Evolutionary conservation across 2,888 invertebrate genomes (phyloP).

Genomic region (Drosophila emarginata): DNA sequence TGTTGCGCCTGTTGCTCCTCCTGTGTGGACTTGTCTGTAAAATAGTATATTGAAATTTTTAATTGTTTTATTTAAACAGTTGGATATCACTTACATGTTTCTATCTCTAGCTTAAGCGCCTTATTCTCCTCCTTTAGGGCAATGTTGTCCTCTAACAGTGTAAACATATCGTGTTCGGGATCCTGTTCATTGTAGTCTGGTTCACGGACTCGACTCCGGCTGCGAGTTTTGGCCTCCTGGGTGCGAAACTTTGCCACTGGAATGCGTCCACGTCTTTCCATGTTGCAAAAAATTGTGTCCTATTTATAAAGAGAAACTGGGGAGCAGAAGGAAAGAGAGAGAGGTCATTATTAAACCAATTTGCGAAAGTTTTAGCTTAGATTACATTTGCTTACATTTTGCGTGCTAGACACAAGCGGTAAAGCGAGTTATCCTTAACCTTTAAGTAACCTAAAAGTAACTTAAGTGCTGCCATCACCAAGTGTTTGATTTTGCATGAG

Average conservation of each 20-base stretch:
- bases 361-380: neutral
- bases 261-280: conserved; percentile 82
- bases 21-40: conserved; percentile 76
- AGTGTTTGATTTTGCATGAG: neutral
- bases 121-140: conserved; percentile 82
- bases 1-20: conserved; percentile 76
- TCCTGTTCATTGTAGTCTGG: conserved; percentile 81
- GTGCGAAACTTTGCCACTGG: conserved; percentile 82
- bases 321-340: neutral
- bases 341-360: neutral
- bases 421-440: conserved; percentile 39
- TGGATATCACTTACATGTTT: conserved; percentile 72
- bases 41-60: neutral
- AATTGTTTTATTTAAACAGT: neutral
- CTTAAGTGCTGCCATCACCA: conserved; percentile 61
- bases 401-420: conserved; percentile 42
- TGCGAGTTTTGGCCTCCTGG: conserved; percentile 81
- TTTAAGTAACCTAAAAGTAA: conserved; percentile 43
- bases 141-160: conserved; percentile 81
- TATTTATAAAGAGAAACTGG: conserved; percentile 15
- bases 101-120: conserved; percentile 78
- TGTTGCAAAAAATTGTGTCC: conserved; percentile 33
- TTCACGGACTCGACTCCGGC: conserved; percentile 81
- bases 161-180: conserved; percentile 82
- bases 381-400: conserved; percentile 51